Percentiles rank a stretch among this genome's conserved stretches.
phyloP scores from a whole-genome alignment of 2,797 vertebrate genomes.

The Tauraco hartlaubi region DNA sequence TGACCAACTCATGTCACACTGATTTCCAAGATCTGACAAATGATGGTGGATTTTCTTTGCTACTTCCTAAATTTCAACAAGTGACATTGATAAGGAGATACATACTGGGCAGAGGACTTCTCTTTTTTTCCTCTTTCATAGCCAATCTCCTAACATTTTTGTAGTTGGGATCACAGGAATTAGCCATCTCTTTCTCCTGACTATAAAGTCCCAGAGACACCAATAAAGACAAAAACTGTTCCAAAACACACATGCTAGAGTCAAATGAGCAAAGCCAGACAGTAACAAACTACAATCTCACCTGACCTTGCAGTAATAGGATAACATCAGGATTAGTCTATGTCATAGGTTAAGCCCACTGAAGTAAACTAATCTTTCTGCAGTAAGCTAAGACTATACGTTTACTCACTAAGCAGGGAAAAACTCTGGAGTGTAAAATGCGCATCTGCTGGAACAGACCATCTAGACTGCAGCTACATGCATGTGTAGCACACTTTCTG shows the following conservation, averaged over 20 bases:
- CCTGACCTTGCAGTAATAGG: constrained; percentile 69
- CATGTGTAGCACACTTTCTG: not conserved
- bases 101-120: rapidly evolving
- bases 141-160: not conserved
- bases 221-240: not conserved
- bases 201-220: not conserved
- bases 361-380: constrained; percentile 57
- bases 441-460: not conserved
- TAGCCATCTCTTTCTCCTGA: not conserved
- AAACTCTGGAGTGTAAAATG: not conserved
- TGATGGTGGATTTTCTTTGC: not conserved
- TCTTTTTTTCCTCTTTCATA: not conserved
- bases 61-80: not conserved
- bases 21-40: not conserved
- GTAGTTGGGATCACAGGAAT: not conserved
- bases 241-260: not conserved
- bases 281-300: constrained; percentile 20
- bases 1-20: not conserved
- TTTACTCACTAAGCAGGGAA: constrained; percentile 4
- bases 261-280: not conserved
- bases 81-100: not conserved
- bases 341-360: constrained; percentile 47
- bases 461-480: not conserved
- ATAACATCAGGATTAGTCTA: constrained; percentile 61
- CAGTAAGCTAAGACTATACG: not conserved